phyloP scores from a whole-genome alignment of 2,888 invertebrate species.

The Cordilura impudica region DNA sequence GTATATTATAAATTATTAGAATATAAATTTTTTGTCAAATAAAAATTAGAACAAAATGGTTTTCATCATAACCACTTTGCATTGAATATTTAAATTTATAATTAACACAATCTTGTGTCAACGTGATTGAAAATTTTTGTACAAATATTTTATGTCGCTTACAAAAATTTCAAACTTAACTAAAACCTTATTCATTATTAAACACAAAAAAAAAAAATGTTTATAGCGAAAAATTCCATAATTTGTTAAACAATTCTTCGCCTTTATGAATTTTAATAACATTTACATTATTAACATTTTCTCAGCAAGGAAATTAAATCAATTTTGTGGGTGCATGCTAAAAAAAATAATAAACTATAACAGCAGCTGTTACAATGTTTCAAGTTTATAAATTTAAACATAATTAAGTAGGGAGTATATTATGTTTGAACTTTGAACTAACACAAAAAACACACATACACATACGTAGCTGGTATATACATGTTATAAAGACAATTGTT shows the following conservation, averaged over 20 bases:
- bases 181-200: not conserved
- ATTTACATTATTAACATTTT: not conserved
- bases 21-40: too few species aligned
- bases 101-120: too few species aligned
- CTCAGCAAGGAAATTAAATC: not conserved
- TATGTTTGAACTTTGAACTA: too few species aligned
- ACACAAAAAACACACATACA: slow-evolving; percentile 22
- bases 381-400: slow-evolving; percentile 44
- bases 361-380: slow-evolving; percentile 36
- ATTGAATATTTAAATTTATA: too few species aligned
- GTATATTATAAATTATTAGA: too few species aligned
- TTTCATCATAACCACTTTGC: too few species aligned
- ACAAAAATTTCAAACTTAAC: too few species aligned
- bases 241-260: not conserved
- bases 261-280: not conserved
- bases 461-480: not conserved
- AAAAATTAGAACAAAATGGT: too few species aligned
- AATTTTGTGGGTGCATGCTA: not conserved
- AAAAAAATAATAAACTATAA: slow-evolving; percentile 26
- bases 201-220: not conserved
- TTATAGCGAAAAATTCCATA: not conserved
- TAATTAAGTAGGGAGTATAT: slow-evolving; percentile 24
- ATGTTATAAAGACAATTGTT: not conserved
- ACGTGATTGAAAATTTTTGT: too few species aligned
- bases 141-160: too few species aligned